These are phyloP conservation scores for Cygnus buccinator DNA, from an alignment of 2,113 vertebrate species.

Conservation along the genomic window DNA sequence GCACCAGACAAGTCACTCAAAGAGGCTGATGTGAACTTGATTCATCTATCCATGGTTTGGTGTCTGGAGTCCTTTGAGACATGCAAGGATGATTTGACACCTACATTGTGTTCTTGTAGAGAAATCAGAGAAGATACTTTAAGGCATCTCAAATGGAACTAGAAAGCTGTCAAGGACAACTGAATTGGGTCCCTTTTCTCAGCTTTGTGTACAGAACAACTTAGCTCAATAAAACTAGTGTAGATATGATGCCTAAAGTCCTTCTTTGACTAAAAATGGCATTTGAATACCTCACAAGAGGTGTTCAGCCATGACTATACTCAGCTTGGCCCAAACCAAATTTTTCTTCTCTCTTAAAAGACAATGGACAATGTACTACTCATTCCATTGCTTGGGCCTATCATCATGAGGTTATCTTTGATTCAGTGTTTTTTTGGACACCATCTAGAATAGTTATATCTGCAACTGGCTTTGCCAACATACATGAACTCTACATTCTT, in stretches of 20 bases:
- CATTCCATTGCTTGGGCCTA: background rate
- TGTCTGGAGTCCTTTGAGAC: background rate
- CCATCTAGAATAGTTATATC: too few relatives aligned
- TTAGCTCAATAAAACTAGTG: background rate
- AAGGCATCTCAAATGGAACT: background rate
- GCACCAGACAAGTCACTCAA: background rate
- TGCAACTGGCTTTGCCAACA: too few relatives aligned
- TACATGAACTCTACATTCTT: background rate
- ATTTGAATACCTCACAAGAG: background rate
- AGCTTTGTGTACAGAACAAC: background rate
- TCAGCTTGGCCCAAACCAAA: background rate
- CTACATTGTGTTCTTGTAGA: background rate
- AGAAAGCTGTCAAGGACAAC: background rate
- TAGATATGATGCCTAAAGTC: background rate
- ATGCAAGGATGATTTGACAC: background rate
- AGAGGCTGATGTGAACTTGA: background rate
- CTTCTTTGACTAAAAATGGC: background rate
- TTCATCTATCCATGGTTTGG: accelerated
- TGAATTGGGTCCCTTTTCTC: background rate
- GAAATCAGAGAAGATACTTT: background rate
- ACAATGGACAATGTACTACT: background rate
- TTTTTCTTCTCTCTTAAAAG: background rate
- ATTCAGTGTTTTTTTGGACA: background rate
- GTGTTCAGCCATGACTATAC: background rate
- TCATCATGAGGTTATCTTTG: background rate